Evolutionary conservation across 2,888 invertebrate genomes (phyloP).

Genomic region (Chymomyza fuscimana): DNA sequence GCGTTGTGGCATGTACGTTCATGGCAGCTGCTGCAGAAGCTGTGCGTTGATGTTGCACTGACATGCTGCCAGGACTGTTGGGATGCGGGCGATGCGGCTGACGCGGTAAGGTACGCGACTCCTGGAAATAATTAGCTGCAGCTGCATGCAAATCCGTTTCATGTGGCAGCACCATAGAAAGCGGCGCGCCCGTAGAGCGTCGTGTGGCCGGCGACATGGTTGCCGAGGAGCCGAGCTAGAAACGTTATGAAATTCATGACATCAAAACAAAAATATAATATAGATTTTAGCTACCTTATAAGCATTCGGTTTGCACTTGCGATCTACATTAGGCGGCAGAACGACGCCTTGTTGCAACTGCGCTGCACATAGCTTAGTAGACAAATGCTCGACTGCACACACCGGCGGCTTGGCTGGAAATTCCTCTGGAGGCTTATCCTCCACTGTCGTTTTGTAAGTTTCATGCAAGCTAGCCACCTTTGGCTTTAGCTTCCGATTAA

Average conservation of each 20-base stretch:
- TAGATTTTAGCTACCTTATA: constrained; percentile 77
- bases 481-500: constrained; percentile 91
- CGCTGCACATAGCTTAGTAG: constrained; percentile 52
- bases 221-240: constrained; percentile 55
- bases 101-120: constrained; percentile 77
- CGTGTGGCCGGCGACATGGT: constrained; percentile 70
- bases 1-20: constrained; percentile 32
- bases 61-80: constrained; percentile 61
- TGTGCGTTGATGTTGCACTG: constrained; percentile 72
- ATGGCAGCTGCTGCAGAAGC: constrained; percentile 70
- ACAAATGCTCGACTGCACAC: constrained; percentile 55
- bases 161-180: constrained; percentile 73
- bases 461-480: constrained; percentile 53
- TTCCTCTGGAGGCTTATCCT: constrained; percentile 76
- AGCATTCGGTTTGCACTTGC: constrained; percentile 83
- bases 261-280: background rate
- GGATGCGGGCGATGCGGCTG: constrained; percentile 63
- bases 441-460: constrained; percentile 44
- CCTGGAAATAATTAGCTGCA: constrained; percentile 56
- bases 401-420: constrained; percentile 75
- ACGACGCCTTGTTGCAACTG: constrained; percentile 50
- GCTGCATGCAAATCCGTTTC: constrained; percentile 64
- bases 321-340: constrained; percentile 83
- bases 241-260: background rate
- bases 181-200: constrained; percentile 72